phyloP scores from a whole-genome alignment of 1,140 invertebrate species.

The Drosophila pseudoobscura region DNA sequence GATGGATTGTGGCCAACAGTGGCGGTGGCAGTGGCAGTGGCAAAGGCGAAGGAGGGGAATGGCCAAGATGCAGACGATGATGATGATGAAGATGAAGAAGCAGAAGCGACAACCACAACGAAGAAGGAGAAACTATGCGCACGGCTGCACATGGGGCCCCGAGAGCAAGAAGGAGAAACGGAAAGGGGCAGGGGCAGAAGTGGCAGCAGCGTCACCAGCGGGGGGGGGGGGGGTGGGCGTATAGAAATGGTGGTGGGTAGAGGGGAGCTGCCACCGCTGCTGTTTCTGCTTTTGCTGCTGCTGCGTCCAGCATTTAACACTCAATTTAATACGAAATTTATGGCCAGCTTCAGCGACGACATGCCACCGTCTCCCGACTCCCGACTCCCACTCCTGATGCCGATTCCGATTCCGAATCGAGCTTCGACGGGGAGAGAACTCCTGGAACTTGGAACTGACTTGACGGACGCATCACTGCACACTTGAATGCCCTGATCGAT shows the following conservation, averaged over 20 bases:
- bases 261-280: conserved; percentile 7
- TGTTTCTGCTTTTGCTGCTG: conserved; percentile 51
- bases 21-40: background rate
- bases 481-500: conserved; percentile 54
- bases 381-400: background rate
- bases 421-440: background rate
- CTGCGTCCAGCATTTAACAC: conserved; percentile 79
- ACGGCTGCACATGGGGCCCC: conserved; percentile 64
- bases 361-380: conserved; percentile 34
- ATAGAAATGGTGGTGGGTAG: background rate
- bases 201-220: too few relatives aligned
- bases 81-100: too few relatives aligned
- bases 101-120: too few relatives aligned
- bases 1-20: conserved; percentile 58
- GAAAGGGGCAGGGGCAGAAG: conserved; percentile 12
- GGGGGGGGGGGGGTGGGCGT: too few relatives aligned
- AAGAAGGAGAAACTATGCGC: conserved; percentile 43
- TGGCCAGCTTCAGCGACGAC: conserved; percentile 75
- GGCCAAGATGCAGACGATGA: conserved; percentile 15
- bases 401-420: background rate
- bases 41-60: background rate
- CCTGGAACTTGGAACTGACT: conserved; percentile 17
- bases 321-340: conserved; percentile 82
- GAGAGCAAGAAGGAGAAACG: conserved; percentile 21
- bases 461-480: conserved; percentile 51